These are phyloP conservation scores for Spodoptera exigua DNA, from an alignment of 2,888 invertebrate species.

Conservation along the genomic window DNA sequence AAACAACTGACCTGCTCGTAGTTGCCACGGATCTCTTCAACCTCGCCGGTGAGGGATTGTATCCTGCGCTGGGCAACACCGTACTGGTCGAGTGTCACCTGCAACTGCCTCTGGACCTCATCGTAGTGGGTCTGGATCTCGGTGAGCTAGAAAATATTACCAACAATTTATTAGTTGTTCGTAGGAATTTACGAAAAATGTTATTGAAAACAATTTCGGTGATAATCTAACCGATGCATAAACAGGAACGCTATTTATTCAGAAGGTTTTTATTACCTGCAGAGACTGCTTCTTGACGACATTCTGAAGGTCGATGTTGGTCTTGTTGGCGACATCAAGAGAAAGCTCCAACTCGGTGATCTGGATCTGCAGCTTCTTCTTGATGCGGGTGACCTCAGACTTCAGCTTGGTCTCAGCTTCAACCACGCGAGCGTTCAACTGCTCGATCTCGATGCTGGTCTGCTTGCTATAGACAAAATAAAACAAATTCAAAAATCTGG, in stretches of 20 bases:
- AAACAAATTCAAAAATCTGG: slow-evolving; percentile 22
- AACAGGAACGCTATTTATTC: no score
- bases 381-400: slow-evolving; percentile 98
- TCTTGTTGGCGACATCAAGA: slow-evolving; percentile 99
- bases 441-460: slow-evolving; percentile 99
- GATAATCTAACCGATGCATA: no score
- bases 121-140: slow-evolving; percentile 99
- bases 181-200: no score
- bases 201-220: no score
- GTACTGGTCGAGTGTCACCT: slow-evolving; percentile 97
- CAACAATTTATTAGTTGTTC: no score
- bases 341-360: slow-evolving; percentile 99
- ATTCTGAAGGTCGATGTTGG: slow-evolving; percentile 98
- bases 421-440: slow-evolving; percentile 97
- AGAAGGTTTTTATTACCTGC: slow-evolving; percentile 90
- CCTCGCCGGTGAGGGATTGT: slow-evolving; percentile 97
- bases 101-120: slow-evolving; percentile 98
- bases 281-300: slow-evolving; percentile 99
- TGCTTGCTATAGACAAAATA: slow-evolving; percentile 93
- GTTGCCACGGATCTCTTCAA: slow-evolving; percentile 98
- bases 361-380: slow-evolving; percentile 99
- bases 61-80: slow-evolving; percentile 97
- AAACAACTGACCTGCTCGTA: slow-evolving; percentile 90
- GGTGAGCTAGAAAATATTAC: slow-evolving; percentile 87
- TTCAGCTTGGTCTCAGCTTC: slow-evolving; percentile 98